Conservation (phyloP, 2,888 invertebrate genomes). For the Eutolmus rufibarbis region DNA sequence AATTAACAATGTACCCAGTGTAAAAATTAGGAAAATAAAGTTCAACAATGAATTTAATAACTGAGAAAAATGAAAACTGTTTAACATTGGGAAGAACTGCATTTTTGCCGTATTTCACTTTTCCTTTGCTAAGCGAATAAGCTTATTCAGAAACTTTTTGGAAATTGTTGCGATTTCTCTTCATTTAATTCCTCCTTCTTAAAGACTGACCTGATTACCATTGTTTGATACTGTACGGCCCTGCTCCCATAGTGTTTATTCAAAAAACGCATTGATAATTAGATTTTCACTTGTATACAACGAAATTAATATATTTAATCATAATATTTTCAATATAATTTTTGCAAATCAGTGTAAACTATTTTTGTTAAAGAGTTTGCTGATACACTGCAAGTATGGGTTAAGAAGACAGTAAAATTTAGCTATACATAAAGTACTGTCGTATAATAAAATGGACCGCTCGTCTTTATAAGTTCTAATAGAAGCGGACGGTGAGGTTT, state of each 20-base stretch:
- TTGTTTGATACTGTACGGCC: background rate
- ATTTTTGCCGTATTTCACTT: background rate
- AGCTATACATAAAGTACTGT: too few relatives aligned
- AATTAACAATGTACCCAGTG: constrained; percentile 7
- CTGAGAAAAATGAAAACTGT: background rate
- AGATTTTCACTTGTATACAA: background rate
- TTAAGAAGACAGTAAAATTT: too few relatives aligned
- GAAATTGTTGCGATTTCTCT: background rate
- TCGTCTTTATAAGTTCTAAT: too few relatives aligned
- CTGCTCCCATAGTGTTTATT: background rate
- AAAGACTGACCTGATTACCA: background rate
- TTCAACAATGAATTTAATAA: constrained; percentile 15
- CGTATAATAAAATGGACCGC: too few relatives aligned
- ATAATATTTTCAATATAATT: too few relatives aligned
- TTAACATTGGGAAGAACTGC: background rate
- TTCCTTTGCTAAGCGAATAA: background rate
- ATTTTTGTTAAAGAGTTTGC: too few relatives aligned
- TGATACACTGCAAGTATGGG: too few relatives aligned
- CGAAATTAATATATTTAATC: background rate
- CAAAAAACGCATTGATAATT: background rate
- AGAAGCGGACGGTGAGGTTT: too few relatives aligned
- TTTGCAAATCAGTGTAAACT: too few relatives aligned
- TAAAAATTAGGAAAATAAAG: background rate
- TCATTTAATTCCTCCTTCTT: background rate
- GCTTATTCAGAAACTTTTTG: background rate